These are phyloP conservation scores for Leptonema lineaticorne DNA, from an alignment of 1,140 invertebrate genomes.

Conservation along the genomic window DNA sequence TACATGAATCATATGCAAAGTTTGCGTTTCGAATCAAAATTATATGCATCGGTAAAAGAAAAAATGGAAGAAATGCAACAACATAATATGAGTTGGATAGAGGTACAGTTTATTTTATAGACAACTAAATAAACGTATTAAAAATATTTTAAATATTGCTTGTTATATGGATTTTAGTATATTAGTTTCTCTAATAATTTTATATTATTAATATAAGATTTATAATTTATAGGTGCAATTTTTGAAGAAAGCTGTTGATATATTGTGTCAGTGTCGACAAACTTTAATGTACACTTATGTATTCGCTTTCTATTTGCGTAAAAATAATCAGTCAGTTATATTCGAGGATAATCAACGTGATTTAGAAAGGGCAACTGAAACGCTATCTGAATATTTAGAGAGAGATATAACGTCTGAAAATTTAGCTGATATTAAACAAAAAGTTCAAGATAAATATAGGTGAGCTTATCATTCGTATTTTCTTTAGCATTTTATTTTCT, in stretches of 20 bases:
- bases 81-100: conserved; percentile 99
- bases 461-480: conserved; percentile 48
- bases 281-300: conserved; percentile 99
- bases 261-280: conserved; percentile 94
- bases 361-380: conserved; percentile 95
- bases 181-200: too few relatives aligned
- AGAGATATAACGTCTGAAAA: conserved; percentile 97
- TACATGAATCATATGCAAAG: conserved; percentile 99
- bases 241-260: conserved; percentile 96
- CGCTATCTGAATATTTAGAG: conserved; percentile 95
- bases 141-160: conserved; percentile 18
- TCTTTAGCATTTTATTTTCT: neutral
- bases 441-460: conserved; percentile 99
- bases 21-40: conserved; percentile 95
- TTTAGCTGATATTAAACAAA: conserved; percentile 96
- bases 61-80: conserved; percentile 99
- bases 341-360: conserved; percentile 99
- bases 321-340: conserved; percentile 98
- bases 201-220: neutral
- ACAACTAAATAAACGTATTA: too few relatives aligned
- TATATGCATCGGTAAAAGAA: conserved; percentile 90
- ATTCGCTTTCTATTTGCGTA: conserved; percentile 97
- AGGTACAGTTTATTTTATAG: conserved; percentile 68
- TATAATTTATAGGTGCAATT: conserved; percentile 80
- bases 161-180: neutral